Evolutionary conservation across 2,797 vertebrate species (phyloP).

Genomic region (Silurus aristotelis): DNA sequence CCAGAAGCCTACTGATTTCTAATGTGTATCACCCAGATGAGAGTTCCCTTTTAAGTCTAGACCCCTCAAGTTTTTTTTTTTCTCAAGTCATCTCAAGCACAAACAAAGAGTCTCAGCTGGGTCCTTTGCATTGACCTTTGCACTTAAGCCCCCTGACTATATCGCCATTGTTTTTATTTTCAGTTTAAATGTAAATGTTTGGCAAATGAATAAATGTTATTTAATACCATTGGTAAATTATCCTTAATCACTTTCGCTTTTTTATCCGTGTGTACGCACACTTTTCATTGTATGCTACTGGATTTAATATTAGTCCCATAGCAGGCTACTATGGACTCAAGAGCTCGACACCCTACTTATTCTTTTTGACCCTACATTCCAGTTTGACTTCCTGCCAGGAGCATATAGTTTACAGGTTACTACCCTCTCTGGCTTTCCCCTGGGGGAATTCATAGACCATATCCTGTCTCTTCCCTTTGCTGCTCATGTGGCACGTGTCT

Average conservation of each 20-base stretch:
- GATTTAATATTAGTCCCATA: background rate
- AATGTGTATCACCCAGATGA: background rate
- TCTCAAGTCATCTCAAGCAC: background rate
- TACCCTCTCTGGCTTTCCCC: constrained; percentile 27
- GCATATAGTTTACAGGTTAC: constrained; percentile 10
- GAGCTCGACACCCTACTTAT: constrained; percentile 1
- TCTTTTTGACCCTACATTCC: constrained; percentile 47
- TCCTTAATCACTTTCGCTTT: background rate
- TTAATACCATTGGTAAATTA: background rate
- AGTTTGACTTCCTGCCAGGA: constrained; percentile 35
- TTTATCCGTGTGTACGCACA: background rate
- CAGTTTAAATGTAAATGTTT: background rate
- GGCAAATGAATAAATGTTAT: background rate
- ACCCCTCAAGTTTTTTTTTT: background rate
- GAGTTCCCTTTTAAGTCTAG: background rate
- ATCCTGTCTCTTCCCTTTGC: constrained; percentile 28
- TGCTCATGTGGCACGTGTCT: constrained; percentile 16
- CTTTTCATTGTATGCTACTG: background rate
- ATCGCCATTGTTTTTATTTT: background rate
- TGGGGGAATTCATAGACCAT: constrained; percentile 5
- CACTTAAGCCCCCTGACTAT: background rate
- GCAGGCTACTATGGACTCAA: constrained; percentile 9
- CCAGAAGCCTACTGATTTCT: background rate
- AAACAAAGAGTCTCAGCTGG: background rate
- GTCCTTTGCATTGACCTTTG: background rate